A percentile compares a stretch with the other conserved stretches of the same genome.
These are phyloP conservation scores for Spinus pinus DNA, from an alignment of 2,797 vertebrate genomes.

Conservation along the genomic window DNA sequence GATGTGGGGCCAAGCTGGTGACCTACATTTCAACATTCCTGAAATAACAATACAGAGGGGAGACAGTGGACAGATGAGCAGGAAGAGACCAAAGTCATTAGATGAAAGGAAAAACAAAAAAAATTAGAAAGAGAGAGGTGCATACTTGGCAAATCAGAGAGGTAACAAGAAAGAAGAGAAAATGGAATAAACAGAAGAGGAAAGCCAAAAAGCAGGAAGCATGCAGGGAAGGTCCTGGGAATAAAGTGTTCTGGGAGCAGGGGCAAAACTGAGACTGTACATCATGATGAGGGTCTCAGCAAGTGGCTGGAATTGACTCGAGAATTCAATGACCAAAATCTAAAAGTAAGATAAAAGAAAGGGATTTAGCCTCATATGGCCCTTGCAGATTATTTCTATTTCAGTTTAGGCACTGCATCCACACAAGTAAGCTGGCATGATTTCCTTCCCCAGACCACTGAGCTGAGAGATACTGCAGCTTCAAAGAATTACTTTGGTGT, in stretches of 20 bases:
- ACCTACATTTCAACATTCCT: background rate
- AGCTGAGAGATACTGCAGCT: background rate
- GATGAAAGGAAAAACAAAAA: background rate
- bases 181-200: background rate
- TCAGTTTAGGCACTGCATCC: background rate
- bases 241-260: background rate
- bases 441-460: background rate
- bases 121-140: background rate
- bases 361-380: background rate
- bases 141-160: background rate
- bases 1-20: background rate
- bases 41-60: background rate
- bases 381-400: constrained; percentile 24
- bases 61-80: background rate
- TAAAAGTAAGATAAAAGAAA: background rate
- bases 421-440: background rate
- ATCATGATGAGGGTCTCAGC: background rate
- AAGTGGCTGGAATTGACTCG: background rate
- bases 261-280: background rate
- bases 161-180: background rate
- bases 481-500: background rate
- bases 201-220: background rate
- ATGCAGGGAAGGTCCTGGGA: background rate
- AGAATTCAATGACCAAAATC: background rate
- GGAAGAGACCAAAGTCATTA: background rate